Percentiles rank a stretch among this genome's conserved stretches.
Conservation (phyloP, 2,888 invertebrate genomes). For the Tholera decimalis region DNA sequence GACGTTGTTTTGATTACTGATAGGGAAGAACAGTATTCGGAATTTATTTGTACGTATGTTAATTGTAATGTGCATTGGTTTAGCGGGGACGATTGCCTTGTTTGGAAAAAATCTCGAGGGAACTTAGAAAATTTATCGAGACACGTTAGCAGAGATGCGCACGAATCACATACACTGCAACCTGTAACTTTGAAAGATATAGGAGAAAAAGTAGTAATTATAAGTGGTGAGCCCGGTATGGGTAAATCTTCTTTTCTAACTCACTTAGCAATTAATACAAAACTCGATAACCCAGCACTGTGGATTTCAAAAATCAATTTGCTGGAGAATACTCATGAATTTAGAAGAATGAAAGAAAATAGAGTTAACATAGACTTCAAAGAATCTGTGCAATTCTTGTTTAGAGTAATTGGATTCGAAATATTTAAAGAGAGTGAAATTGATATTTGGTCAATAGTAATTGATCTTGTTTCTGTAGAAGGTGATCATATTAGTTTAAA, state of each 20-base stretch:
- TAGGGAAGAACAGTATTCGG: constrained; percentile 26
- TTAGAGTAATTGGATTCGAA: constrained; percentile 25
- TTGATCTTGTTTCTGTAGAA: constrained; percentile 9
- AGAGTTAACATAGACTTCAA: constrained; percentile 13
- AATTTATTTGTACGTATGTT: constrained; percentile 5
- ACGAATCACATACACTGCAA: constrained; percentile 4
- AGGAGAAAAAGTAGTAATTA: constrained; percentile 52
- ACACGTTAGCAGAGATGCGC: constrained; percentile 18
- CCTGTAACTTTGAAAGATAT: constrained; percentile 37
- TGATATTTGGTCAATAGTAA: background rate
- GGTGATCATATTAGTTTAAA: constrained; percentile 18
- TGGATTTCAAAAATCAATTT: constrained; percentile 63
- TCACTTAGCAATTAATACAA: constrained; percentile 58
- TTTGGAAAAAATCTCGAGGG: constrained; percentile 52
- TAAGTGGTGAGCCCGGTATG: constrained; percentile 62
- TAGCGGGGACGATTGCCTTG: constrained; percentile 3
- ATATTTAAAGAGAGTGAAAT: background rate
- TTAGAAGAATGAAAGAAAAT: constrained; percentile 31
- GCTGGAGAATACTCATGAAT: constrained; percentile 33
- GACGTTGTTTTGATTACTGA: constrained; percentile 53
- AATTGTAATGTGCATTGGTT: constrained; percentile 55
- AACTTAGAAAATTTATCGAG: constrained; percentile 33
- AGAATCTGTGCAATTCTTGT: constrained; percentile 34
- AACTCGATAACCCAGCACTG: constrained; percentile 33
- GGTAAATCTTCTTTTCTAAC: constrained; percentile 63